Base-by-base conservation (phyloP, 2,113 vertebrate species). In the Melanotaenia duboulayi region DNA sequence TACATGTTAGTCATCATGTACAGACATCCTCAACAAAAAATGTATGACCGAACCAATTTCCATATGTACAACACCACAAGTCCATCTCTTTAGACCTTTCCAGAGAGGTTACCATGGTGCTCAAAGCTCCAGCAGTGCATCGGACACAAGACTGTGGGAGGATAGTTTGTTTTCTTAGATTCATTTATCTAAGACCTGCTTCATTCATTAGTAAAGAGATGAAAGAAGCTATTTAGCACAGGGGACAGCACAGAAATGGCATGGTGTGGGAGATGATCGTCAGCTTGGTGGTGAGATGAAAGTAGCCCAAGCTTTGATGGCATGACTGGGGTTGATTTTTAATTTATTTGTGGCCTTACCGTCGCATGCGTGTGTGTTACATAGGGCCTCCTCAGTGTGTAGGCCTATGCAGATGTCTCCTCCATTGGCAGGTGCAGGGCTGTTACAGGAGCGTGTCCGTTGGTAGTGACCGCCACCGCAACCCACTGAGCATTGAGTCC, bases 361-460 rank as follows among this genome's bases (percentile, higher is more conserved):
- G 88, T 98, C 95, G 49, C 98, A 99, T 1, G 96, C 89, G 84
- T 98, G 95, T 0, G 97, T 99, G 91, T 96, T 96, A 78, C 98
- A 99, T 6, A 99, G 94, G 0, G 97, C 97, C 90, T 99, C 98
- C 81, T 99, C 97, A 0, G 97, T 99, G 94, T 99, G 98, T 28
- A 99, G 94, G 1, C 98, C 98, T 0, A 99, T 96, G 90, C 98
- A 99, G 94, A 99, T 98, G 84, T 98, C 97, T 42, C 97, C 97
- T 35, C 95, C 95, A 0, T 81, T 94, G 66, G 94, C 89, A 0
- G 97, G 96, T 0, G 91, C 76, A 0, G 97, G 97, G 78, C 93
- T 97, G 90, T 92, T 97, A 81, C 98, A 99, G 73, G 96, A 96
- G 25, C 98, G 95, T 0, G 97, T 98, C 67, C 97, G 96, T 73